Base-by-base conservation (phyloP, 92 coral and sea anemone genomes). In the Meandrina meandrites region DNA sequence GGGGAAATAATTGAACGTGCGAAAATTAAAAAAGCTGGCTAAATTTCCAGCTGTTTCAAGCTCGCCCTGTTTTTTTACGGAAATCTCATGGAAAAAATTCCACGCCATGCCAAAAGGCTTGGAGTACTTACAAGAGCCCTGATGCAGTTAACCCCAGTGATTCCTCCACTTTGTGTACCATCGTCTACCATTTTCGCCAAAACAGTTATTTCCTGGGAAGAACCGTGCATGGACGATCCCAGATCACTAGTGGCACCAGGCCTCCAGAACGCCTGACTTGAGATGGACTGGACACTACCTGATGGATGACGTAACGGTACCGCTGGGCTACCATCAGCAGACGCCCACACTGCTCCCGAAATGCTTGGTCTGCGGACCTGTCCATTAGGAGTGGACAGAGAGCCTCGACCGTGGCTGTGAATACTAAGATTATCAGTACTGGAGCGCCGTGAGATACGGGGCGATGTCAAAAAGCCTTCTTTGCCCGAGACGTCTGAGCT, bases 211-310 rank as follows among this genome's bases (percentile, higher is more conserved):
- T 92, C 98, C 80, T 97, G 98, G 10, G 96, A 81, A 15, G 98
- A 97, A 56, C 99, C 96, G 36, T 94, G 94, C 62, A 89, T 81
- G 4, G 98, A 95, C 28, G 99, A 97, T 19, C 99, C 99, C 78
- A 95, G 86, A 64, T 97, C 99, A 93, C 99, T 97, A 21, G 99
- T 95, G 4, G 91, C 97, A 76, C 91, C 96, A 68, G 94, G 93
- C 79, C 94, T 93, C 93, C 98, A 96, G 54, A 90, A 87, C 73
- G 94, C 89, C 69, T 96, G 96, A 81, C 94, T 95, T 32, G 98
- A 89, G 56, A 94, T 84, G 40, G 96, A 94, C 70, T 92, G 98
- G 30, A 90, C 91, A 79, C 96, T 93, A 87, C 98, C 93, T 15
- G 94, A 84, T 27, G 87, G 91, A 45, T 88, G 95, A 22, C 92